A percentile compares a stretch with the other conserved stretches of the same genome.
These are phyloP conservation scores for Willowsia nigromaculata DNA, from an alignment of 2,888 invertebrate genomes.

Conservation along the genomic window DNA sequence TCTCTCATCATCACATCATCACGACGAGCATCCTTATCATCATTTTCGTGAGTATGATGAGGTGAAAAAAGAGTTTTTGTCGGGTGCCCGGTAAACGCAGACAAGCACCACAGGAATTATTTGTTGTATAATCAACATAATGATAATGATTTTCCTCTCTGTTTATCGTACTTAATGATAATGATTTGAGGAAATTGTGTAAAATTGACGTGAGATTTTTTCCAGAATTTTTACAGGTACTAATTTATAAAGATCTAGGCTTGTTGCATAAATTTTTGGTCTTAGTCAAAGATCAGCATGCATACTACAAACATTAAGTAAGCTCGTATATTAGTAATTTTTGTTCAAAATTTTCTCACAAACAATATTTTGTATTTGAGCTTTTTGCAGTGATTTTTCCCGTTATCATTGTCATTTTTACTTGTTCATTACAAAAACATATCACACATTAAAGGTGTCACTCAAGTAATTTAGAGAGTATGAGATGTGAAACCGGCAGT, in stretches of 20 bases:
- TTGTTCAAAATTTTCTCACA: too few species aligned
- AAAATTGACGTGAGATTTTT: conserved; percentile 7
- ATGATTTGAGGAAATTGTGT: conserved; percentile 33
- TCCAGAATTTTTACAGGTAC: background rate
- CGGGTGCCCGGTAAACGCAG: background rate
- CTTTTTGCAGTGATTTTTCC: too few species aligned
- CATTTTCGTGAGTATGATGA: background rate
- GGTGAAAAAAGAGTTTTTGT: background rate
- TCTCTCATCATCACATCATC: background rate
- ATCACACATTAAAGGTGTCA: background rate
- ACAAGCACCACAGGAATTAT: background rate
- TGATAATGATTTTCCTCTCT: conserved; percentile 22
- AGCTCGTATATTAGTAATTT: too few species aligned
- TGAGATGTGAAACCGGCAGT: background rate
- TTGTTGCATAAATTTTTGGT: too few species aligned
- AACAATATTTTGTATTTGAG: too few species aligned
- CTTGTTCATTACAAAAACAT: background rate
- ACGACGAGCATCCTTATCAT: background rate
- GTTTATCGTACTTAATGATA: conserved; percentile 14
- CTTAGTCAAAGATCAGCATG: too few species aligned
- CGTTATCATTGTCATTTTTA: background rate
- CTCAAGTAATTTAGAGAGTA: background rate
- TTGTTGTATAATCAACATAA: background rate
- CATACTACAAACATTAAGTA: too few species aligned
- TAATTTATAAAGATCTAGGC: background rate